Conservation (phyloP, 2,888 invertebrate species). For the Drosophila cyrtoloma region DNA sequence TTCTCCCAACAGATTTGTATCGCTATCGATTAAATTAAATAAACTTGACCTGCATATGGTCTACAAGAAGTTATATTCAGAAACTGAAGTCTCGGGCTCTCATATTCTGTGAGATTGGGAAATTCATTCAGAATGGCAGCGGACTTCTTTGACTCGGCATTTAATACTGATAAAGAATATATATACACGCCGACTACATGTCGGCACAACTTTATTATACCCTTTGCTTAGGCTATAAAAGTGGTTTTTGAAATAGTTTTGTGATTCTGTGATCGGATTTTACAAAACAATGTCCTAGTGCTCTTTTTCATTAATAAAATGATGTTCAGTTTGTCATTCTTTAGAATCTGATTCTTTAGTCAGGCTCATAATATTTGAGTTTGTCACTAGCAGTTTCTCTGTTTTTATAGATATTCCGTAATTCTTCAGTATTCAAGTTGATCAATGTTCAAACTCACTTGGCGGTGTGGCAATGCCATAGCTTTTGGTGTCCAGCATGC, state of each 20-base stretch:
- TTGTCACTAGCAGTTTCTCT: background rate
- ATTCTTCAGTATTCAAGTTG: background rate
- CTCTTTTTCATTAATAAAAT: background rate
- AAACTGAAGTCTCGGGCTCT: no score
- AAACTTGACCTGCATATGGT: no score
- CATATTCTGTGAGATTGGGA: no score
- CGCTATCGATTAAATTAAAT: no score
- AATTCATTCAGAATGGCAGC: no score
- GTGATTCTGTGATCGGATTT: background rate
- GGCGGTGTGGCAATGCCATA: slow-evolving; percentile 98
- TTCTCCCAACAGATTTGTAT: background rate
- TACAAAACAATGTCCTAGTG: background rate
- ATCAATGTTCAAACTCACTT: slow-evolving; percentile 87
- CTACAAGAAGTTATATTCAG: no score
- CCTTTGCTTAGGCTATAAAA: background rate
- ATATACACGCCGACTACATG: background rate
- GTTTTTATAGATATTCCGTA: background rate
- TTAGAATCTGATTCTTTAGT: background rate
- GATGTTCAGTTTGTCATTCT: background rate
- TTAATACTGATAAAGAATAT: background rate
- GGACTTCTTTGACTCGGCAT: background rate
- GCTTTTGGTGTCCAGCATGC: slow-evolving; percentile 96
- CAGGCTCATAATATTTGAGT: background rate
- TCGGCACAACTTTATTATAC: background rate
- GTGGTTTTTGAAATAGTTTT: no score